Percentiles rank a stretch among this genome's conserved stretches.
Conservation (phyloP, 2,113 vertebrate genomes). For the Microcebus jonahi region DNA sequence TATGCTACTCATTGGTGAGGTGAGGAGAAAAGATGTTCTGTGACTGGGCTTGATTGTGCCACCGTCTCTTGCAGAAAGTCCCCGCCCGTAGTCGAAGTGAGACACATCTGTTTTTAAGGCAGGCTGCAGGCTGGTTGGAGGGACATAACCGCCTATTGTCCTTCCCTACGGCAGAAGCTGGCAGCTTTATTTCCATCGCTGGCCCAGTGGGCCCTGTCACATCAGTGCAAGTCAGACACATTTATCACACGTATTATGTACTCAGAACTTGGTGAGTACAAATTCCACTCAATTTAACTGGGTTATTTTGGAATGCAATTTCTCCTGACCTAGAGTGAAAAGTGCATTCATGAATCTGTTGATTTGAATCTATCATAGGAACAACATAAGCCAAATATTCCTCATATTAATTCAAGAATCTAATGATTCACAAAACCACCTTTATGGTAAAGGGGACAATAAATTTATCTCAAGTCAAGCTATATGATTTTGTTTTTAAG, state of each 20-base stretch:
- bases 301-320: conserved; percentile 75
- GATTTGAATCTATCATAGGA: conserved; percentile 71
- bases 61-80: neutral
- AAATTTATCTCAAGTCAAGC: neutral
- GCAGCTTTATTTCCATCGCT: conserved; percentile 79
- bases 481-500: neutral
- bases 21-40: neutral
- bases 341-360: conserved; percentile 60
- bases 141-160: conserved; percentile 70
- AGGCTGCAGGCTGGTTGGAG: neutral
- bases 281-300: conserved; percentile 84
- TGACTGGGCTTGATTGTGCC: neutral
- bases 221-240: conserved; percentile 77
- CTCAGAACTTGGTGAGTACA: conserved; percentile 77
- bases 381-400: conserved; percentile 61
- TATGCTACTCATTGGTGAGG: neutral
- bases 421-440: neutral
- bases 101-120: neutral
- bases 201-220: conserved; percentile 75
- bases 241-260: conserved; percentile 78
- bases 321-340: conserved; percentile 71
- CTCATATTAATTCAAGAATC: conserved; percentile 62
- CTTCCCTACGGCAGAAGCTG: conserved; percentile 64
- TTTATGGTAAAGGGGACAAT: neutral
- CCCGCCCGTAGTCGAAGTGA: neutral